Conservation (phyloP, 92 coral and sea anemone genomes). For the Palythoa caribaeorum region DNA sequence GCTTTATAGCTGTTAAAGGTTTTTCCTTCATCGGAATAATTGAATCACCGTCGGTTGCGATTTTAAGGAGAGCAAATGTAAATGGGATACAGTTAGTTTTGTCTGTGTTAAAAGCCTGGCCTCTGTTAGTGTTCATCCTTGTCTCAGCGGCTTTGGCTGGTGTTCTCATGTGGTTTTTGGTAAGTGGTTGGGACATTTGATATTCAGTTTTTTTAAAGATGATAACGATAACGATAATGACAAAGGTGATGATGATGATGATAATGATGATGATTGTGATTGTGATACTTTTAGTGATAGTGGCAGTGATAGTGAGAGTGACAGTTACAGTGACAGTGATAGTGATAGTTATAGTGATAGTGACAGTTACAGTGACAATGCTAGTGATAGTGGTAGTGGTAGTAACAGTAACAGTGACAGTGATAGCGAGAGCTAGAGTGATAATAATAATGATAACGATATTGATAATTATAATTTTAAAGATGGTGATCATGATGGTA, state of each 20-base stretch:
- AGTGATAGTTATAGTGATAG: too few species aligned
- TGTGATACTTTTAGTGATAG: background rate
- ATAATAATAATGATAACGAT: background rate
- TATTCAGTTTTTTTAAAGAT: background rate
- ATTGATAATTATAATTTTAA: background rate
- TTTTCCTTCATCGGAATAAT: conserved; percentile 72
- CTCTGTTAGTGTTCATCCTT: conserved; percentile 88
- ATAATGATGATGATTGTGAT: background rate
- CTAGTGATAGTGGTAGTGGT: background rate
- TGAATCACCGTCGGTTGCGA: conserved; percentile 90
- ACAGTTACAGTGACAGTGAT: background rate
- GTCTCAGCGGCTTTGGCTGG: conserved; percentile 93
- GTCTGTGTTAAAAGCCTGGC: conserved; percentile 95
- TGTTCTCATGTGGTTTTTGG: conserved; percentile 92
- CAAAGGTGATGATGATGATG: background rate
- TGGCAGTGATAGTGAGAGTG: background rate
- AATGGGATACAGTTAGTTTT: conserved; percentile 82
- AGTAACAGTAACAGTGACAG: too few species aligned
- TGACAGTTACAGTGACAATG: background rate
- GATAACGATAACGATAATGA: background rate
- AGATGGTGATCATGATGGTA: too few species aligned
- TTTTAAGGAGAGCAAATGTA: conserved; percentile 84
- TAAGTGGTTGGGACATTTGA: conserved; percentile 38
- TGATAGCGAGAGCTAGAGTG: too few species aligned
- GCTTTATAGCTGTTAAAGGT: conserved; percentile 50